Base-by-base conservation (phyloP, 1,140 invertebrate genomes). In the Drosophila bocki region DNA sequence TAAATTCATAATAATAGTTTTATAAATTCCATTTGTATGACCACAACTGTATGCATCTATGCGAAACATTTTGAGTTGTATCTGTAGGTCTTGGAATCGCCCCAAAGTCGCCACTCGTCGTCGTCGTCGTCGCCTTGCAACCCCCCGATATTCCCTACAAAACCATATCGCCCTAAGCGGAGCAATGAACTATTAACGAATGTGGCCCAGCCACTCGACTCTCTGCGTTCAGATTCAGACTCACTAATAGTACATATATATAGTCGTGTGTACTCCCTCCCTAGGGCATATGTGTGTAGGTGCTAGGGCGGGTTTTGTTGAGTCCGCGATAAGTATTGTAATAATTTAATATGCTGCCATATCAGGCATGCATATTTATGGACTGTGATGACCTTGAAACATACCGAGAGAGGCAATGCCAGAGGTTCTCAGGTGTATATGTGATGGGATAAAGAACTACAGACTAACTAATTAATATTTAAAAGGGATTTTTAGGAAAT, bases 181-280 rank as follows among this genome's bases (percentile, higher is more conserved):
- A 80, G 84, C 83, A 87, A 80, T 87, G 83, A 87, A 87, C 83
- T 87, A 88, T 87, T 88, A 87, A 82, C 83, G 78, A 86, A 82
- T 82, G 79, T 69, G 45, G 62, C 58, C 62, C 65, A 67, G 48
- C 33, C 82, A 78, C 72, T 59, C 61, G 65, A 61, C 63, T 70
- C 45, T 48, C 45, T 44, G 62, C 45, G 63, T 57, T 54, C 67
- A 61, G 47, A 75, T 75, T 61, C 69, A 68, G 53, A 60, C 57
- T 37, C 29, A 59, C 35, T 56, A 13, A 65, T 35, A 35, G 13
- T 32, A 61, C 3, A 33, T 26, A 17, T 42, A n/a, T 7, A 32
- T 6, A 60, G 3, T 19, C 6, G 7, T 39, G 59, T 13, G 35
- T 51, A 37, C 53, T 56, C 54, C 19, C 22, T 48, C 13, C 26